A percentile compares a stretch with the other conserved stretches of the same genome.
phyloP scores from a whole-genome alignment of 2,888 invertebrate species.

The Trichopria drosophilae region DNA sequence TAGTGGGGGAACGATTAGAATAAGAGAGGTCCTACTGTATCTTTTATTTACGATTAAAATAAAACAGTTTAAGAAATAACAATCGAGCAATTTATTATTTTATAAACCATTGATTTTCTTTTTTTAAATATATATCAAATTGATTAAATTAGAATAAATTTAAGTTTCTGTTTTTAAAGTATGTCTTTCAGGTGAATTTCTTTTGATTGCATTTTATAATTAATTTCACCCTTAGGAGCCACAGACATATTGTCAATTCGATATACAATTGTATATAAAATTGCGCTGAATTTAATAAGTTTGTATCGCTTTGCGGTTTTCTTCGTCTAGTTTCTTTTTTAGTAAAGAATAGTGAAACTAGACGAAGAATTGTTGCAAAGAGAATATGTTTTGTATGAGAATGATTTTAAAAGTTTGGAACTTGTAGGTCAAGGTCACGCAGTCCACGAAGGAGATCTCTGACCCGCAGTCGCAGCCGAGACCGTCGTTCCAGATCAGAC shows the following conservation, averaged over 20 bases:
- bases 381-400: slow-evolving; percentile 15
- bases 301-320: too few relatives aligned
- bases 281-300: too few relatives aligned
- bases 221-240: too few relatives aligned
- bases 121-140: too few relatives aligned
- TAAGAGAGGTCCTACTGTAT: slow-evolving; percentile 1
- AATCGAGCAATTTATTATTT: neutral
- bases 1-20: too few relatives aligned
- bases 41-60: neutral
- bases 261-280: too few relatives aligned
- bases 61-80: neutral
- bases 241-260: too few relatives aligned
- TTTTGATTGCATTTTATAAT: too few relatives aligned
- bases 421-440: slow-evolving; percentile 56
- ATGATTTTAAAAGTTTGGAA: slow-evolving; percentile 13
- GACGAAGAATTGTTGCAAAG: slow-evolving; percentile 23
- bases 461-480: slow-evolving; percentile 56
- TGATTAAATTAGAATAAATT: neutral
- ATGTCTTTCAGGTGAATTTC: neutral
- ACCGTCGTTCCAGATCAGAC: slow-evolving; percentile 56
- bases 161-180: neutral
- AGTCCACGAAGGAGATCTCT: slow-evolving; percentile 54
- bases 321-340: too few relatives aligned
- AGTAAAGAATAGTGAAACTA: slow-evolving; percentile 2
- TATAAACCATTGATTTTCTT: too few relatives aligned